Conservation (phyloP, 1,140 invertebrate species). For the Neodiprion lecontei region DNA sequence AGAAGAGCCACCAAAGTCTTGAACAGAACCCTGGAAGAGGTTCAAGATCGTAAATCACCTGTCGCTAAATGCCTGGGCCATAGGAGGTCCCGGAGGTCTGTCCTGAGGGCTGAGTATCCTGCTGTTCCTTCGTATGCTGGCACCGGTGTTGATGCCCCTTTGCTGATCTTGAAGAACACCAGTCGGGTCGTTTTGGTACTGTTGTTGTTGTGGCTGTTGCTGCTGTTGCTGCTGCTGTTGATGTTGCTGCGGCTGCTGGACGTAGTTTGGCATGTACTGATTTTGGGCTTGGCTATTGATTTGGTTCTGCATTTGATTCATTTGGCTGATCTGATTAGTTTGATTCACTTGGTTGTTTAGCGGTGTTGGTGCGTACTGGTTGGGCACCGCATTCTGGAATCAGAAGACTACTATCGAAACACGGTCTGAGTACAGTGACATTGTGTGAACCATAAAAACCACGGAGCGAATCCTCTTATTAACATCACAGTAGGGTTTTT, state of each 20-base stretch:
- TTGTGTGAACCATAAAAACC: conserved; percentile 16
- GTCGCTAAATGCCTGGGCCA: conserved; percentile 57
- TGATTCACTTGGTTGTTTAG: conserved; percentile 49
- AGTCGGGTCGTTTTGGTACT: conserved; percentile 43
- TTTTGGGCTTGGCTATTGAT: conserved; percentile 36
- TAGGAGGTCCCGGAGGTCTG: conserved; percentile 49
- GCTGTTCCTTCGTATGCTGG: conserved; percentile 57
- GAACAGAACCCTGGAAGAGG: no score
- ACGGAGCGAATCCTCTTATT: not conserved
- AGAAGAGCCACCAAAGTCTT: no score
- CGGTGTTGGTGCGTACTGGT: conserved; percentile 46
- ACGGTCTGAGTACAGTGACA: not conserved
- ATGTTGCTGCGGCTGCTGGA: conserved; percentile 27
- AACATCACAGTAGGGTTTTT: not conserved
- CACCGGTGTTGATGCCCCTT: conserved; percentile 39
- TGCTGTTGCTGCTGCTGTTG: conserved; percentile 30
- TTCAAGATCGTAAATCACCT: conserved; percentile 36
- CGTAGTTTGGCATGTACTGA: conserved; percentile 32
- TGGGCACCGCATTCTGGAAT: conserved; percentile 44
- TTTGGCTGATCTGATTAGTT: conserved; percentile 33
- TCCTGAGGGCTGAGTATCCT: conserved; percentile 53
- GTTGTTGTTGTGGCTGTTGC: conserved; percentile 38
- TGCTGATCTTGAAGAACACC: conserved; percentile 33
- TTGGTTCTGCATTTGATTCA: conserved; percentile 45
- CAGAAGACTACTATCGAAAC: not conserved